These are phyloP conservation scores for Eristalinus sepulchralis DNA, from an alignment of 2,888 invertebrate genomes.

Conservation along the genomic window DNA sequence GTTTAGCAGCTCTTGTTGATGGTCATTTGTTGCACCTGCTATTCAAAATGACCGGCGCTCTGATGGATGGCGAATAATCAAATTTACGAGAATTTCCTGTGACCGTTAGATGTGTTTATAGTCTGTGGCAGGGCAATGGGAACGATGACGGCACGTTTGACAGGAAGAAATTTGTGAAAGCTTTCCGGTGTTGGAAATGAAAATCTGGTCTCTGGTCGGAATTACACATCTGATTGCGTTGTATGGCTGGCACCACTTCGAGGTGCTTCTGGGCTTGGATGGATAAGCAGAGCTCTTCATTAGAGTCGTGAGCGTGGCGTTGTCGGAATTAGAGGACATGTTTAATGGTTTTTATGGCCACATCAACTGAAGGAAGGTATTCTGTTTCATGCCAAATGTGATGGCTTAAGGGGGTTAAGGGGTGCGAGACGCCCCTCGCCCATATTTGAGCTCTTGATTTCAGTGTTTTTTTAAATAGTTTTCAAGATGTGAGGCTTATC, in stretches of 20 bases:
- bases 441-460: too few relatives aligned
- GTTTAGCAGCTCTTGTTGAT: background rate
- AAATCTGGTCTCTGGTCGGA: constrained; percentile 5
- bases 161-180: background rate
- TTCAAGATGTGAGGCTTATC: too few relatives aligned
- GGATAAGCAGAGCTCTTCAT: background rate
- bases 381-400: too few relatives aligned
- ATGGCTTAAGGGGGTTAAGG: too few relatives aligned
- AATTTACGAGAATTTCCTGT: constrained; percentile 44
- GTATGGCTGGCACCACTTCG: background rate
- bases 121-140: background rate
- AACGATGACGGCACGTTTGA: background rate
- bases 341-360: too few relatives aligned
- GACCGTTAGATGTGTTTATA: constrained; percentile 37
- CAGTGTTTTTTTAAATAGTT: too few relatives aligned
- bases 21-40: constrained; percentile 40
- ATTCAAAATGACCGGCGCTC: background rate
- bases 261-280: background rate
- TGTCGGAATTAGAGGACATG: too few relatives aligned
- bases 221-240: background rate
- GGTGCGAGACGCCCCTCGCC: too few relatives aligned
- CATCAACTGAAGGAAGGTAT: too few relatives aligned
- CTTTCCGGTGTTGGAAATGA: constrained; percentile 14
- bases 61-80: constrained; percentile 48
- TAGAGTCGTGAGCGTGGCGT: background rate